Conservation (phyloP, 2,113 vertebrate species). For the Cariama cristata region DNA sequence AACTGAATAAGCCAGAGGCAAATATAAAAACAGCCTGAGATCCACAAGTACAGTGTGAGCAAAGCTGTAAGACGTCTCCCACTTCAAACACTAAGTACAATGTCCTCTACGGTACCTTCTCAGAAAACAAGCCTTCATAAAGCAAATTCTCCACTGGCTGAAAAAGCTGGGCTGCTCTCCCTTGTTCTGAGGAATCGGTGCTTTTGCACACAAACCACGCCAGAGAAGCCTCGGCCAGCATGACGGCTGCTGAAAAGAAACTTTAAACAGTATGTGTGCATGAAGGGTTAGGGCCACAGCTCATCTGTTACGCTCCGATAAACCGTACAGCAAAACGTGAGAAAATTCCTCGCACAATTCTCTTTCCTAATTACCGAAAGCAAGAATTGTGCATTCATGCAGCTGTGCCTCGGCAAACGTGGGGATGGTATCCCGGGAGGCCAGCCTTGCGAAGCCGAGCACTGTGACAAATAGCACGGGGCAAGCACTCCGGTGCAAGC, state of each 20-base stretch:
- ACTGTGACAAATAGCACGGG: fast-evolving
- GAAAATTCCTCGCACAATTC: not conserved
- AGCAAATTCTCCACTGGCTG: not conserved
- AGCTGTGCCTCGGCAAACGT: not conserved
- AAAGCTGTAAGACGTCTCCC: not conserved
- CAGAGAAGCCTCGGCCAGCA: not conserved
- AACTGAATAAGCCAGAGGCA: not conserved
- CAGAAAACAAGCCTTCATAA: not conserved
- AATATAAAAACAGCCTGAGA: not conserved
- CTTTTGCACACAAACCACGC: not conserved
- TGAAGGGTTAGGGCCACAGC: not conserved
- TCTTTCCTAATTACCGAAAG: not conserved
- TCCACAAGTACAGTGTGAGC: fast-evolving
- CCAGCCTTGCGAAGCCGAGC: fast-evolving
- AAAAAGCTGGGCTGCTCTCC: not conserved
- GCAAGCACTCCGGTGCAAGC: fast-evolving
- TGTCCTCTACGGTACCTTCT: not conserved
- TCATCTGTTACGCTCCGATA: not conserved
- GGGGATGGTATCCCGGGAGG: not conserved
- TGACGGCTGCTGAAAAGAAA: not conserved
- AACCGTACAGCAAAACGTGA: fast-evolving
- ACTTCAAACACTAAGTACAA: not conserved
- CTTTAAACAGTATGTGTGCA: fast-evolving
- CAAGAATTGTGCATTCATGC: fast-evolving
- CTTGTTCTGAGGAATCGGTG: fast-evolving